Evolutionary conservation across 2,797 vertebrate genomes (phyloP).

Genomic region (Malurus leucopterus): DNA sequence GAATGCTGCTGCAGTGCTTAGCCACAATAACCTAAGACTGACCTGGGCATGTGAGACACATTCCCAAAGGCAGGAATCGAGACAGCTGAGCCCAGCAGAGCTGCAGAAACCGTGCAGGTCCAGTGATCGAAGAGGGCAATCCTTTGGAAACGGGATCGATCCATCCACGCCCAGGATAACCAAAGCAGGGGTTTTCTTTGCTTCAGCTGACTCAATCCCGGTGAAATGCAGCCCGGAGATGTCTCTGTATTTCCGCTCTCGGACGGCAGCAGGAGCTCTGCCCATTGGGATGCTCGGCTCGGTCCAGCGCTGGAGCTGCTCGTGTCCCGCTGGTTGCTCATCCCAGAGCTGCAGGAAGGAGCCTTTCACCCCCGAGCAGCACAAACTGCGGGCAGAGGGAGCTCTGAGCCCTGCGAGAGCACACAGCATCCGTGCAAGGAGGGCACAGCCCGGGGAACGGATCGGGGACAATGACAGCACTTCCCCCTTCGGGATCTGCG

Average conservation of each 20-base stretch:
- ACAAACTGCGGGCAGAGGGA: background rate
- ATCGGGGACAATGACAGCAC: too few species aligned
- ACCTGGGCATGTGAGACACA: background rate
- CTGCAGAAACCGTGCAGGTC: background rate
- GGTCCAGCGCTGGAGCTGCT: background rate
- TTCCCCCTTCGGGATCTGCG: accelerated
- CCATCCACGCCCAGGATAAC: accelerated
- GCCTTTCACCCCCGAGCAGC: background rate
- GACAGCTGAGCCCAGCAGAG: background rate
- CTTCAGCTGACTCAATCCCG: background rate
- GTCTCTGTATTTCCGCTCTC: background rate
- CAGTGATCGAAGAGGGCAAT: background rate
- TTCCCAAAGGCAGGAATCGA: background rate
- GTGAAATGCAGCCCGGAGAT: accelerated
- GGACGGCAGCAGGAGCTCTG: background rate
- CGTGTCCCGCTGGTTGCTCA: accelerated
- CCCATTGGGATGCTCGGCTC: background rate
- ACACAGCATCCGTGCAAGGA: accelerated
- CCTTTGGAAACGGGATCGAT: background rate
- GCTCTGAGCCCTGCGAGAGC: accelerated
- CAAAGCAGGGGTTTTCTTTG: background rate
- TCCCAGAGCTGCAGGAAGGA: background rate
- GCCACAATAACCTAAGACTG: background rate
- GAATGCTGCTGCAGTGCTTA: background rate
- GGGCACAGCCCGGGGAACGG: too few species aligned